Percentiles rank a stretch among this genome's conserved stretches.
Evolutionary conservation across 1,140 invertebrate genomes (phyloP).

Genomic region (Globodera ellingtonae): DNA sequence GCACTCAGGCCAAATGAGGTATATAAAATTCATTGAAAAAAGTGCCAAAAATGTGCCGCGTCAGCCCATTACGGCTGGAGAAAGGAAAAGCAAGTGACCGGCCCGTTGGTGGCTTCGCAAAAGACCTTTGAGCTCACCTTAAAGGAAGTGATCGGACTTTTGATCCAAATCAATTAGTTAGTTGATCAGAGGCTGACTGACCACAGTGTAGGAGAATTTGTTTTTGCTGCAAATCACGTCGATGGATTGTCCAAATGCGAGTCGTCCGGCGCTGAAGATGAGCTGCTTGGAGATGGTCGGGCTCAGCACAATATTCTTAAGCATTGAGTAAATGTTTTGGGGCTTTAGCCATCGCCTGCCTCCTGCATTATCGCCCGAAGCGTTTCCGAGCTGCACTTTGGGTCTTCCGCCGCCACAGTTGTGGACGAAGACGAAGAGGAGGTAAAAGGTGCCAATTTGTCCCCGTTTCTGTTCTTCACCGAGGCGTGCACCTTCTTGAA

Average conservation of each 20-base stretch:
- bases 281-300: constrained; percentile 57
- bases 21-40: neutral
- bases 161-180: neutral
- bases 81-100: constrained; percentile 52
- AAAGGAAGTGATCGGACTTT: neutral
- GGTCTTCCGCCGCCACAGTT: constrained; percentile 48
- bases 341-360: constrained; percentile 28
- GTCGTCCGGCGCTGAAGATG: constrained; percentile 52
- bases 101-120: constrained; percentile 48
- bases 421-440: constrained; percentile 28
- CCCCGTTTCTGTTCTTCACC: neutral
- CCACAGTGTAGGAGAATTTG: constrained; percentile 52
- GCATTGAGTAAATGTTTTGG: neutral
- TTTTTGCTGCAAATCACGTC: constrained; percentile 53
- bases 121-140: constrained; percentile 52
- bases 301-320: constrained; percentile 57
- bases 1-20: neutral
- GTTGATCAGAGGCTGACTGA: constrained; percentile 18
- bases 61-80: constrained; percentile 39
- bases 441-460: neutral
- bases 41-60: neutral
- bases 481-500: constrained; percentile 41
- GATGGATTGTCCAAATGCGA: constrained; percentile 57
- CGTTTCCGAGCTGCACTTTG: constrained; percentile 54
- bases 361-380: constrained; percentile 55